phyloP scores from a whole-genome alignment of 2,888 invertebrate species.

The Meandrusa payeni region DNA sequence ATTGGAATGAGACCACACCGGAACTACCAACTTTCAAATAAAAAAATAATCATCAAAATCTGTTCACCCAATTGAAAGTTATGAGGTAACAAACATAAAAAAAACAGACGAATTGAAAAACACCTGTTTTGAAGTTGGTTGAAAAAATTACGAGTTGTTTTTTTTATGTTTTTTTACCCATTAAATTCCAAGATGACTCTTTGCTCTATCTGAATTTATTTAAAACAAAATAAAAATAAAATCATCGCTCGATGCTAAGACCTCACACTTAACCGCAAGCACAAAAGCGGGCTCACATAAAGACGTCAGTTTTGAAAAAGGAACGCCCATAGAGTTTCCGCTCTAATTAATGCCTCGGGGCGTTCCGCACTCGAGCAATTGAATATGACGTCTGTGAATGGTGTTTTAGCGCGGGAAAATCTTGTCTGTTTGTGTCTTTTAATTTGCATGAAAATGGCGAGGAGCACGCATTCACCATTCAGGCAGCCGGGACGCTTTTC shows the following conservation, averaged over 20 bases:
- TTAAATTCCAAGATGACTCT: not conserved
- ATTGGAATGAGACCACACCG: no score
- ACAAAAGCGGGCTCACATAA: conserved; percentile 69
- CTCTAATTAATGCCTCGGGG: conserved; percentile 80
- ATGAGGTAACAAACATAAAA: no score
- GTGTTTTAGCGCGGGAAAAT: conserved; percentile 69
- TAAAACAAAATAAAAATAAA: conserved; percentile 26
- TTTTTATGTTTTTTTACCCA: no score
- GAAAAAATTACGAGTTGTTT: no score
- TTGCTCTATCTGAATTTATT: conserved; percentile 5
- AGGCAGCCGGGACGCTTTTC: conserved; percentile 53
- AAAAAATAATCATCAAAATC: no score
- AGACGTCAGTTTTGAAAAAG: conserved; percentile 74
- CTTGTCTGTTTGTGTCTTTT: conserved; percentile 74
- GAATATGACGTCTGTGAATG: conserved; percentile 71
- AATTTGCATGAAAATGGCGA: conserved; percentile 78
- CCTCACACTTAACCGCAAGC: conserved; percentile 58
- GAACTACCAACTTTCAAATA: no score
- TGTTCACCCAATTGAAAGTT: no score
- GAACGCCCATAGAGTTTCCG: conserved; percentile 71
- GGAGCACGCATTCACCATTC: conserved; percentile 61
- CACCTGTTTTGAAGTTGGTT: no score
- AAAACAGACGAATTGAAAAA: no score
- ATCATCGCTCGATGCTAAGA: conserved; percentile 57
- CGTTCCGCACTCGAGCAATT: conserved; percentile 71